Evolutionary conservation across 2,113 vertebrate species (phyloP).

Genomic region (Nannobrachium achirus): DNA sequence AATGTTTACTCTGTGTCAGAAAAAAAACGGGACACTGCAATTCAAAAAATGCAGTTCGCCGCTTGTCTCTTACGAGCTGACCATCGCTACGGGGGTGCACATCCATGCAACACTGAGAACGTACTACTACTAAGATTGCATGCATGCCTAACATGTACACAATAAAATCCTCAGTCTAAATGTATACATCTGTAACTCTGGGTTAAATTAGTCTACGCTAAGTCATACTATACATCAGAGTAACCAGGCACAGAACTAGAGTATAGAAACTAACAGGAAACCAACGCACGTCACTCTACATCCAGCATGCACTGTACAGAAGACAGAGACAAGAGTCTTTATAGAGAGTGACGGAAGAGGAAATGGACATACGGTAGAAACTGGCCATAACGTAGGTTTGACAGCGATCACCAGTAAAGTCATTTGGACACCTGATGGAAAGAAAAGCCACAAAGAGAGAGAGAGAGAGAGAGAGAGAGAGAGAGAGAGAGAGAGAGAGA

Average conservation of each 20-base stretch:
- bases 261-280: constrained; percentile 13
- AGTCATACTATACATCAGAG: background rate
- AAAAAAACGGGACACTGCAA: no score
- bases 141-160: constrained; percentile 57
- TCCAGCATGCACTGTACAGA: constrained; percentile 68
- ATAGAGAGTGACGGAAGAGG: constrained; percentile 87
- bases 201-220: no score
- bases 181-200: background rate
- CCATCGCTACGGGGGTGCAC: constrained; percentile 14
- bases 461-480: constrained; percentile 72
- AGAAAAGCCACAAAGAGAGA: constrained; percentile 81
- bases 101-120: constrained; percentile 49
- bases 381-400: constrained; percentile 99
- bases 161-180: background rate
- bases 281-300: constrained; percentile 34
- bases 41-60: constrained; percentile 4
- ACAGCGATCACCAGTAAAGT: constrained; percentile 99
- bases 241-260: constrained; percentile 18
- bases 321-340: constrained; percentile 61
- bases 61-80: constrained; percentile 8
- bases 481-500: constrained; percentile 80
- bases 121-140: constrained; percentile 36
- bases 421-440: constrained; percentile 99
- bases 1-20: constrained; percentile 19
- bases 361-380: constrained; percentile 99